Evolutionary conservation across 2,113 vertebrate species (phyloP), one percentile per base, ranked within the genome.

Genomic region (Lota lota): DNA sequence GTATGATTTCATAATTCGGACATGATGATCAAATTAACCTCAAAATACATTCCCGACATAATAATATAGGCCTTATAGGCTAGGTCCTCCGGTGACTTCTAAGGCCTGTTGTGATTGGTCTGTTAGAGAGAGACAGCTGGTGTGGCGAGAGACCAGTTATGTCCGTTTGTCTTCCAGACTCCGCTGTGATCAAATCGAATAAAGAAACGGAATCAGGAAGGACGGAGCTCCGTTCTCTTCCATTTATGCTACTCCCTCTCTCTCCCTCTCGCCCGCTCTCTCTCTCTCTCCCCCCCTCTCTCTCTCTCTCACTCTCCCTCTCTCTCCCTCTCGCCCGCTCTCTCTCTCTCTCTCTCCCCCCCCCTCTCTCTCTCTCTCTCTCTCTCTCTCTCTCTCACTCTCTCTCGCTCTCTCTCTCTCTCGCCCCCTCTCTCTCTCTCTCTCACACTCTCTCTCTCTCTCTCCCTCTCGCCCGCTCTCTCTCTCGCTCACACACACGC

Each of bases 121-220:
- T 24, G 24, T 24, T 24, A 87, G 77, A 24, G 81, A 83, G 70
- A 88, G 88, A 87, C 83, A 90, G 85, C 83, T 82, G 82, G 82
- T 88, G 84, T 88, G 12, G 54, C 85, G 84, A 88, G 88, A 88
- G 85, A 84, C 87, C 88, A 88, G 88, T 90, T 88, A 88, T 77
- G 80, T 87, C 85, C 87, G 78, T 88, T 90, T 90, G 88, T 87
- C 87, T 88, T 83, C 77, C 80, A 90, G 88, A 84, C 87, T 66
- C 87, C 85, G 87, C 84, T 85, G 87, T 78, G 87, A 90, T 90
- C 87, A 90, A 84, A 90, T 78, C 21, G 84, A 87, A 85, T 86
- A 75, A 84, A 83, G 82, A 85, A 88, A 85, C 80, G 83, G 85
- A 83, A 86, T 88, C 85, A 90, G 88, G 81, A 87, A 81, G 79